Base-by-base conservation (phyloP, 2,888 invertebrate genomes). In the Epicampocera succincta region DNA sequence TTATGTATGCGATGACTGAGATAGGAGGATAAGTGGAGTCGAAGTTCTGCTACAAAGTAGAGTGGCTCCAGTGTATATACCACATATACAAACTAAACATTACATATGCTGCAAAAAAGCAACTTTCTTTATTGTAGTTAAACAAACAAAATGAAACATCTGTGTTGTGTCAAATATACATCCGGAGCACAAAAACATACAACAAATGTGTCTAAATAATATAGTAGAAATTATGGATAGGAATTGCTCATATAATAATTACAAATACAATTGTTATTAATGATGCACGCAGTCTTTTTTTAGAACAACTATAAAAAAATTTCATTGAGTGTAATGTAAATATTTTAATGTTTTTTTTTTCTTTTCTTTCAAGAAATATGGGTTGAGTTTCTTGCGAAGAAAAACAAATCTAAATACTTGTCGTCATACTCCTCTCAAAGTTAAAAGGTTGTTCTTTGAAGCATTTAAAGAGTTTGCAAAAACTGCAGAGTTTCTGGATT, bases 401-500 rank as follows among this genome's bases (percentile, higher is more conserved):
- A 74, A 74, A 58, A 60, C 6, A 44, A 19, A 52, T 60, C 25
- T 52, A 61, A 69, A 69, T 61, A 76, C 60, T 60, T 52, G 75
- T 60, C 21, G 52, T 63, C 63, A 38, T 65, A 54, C 44, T 73
- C 63, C 44, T 63, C 44, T 13, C 21, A 38, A 58, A 75, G 48
- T 38, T 42, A 61, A 69, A 40, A 11, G 21, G 17, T n/a, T 68
- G 8, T 68, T 66, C 9, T 13, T 21, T 50, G 25, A 66, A 29
- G 13, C 44, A 19, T 13, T 87, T 89, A 90, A 42, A 90, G 82
- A 4, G 87, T 84, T 77, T 90, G 89, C 52, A 90, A 83, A 84
- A 90, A 91, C 46, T 84, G 85, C 29, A 86, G 86, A 13, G 90
- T 85, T 73, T 91, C 90, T 0, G 88, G 84, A 84, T 86, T 90